Base-by-base conservation (phyloP, 2,113 vertebrate species). In the Colius striatus region DNA sequence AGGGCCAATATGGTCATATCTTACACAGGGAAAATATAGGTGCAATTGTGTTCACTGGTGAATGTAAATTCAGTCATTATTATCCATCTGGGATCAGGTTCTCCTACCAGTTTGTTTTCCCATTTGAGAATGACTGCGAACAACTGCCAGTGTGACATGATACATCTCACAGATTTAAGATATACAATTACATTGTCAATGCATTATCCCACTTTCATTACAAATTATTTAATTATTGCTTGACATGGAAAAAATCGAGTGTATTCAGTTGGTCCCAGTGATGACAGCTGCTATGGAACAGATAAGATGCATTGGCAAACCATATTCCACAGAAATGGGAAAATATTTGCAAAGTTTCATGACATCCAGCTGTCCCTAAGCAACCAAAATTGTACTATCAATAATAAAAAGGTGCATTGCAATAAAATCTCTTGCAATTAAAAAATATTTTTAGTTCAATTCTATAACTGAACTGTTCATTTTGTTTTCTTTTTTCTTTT, bases 191-290 rank as follows among this genome's bases (percentile, higher is more conserved):
- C 11, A 17, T 32, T 89, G 14, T n/a, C 92, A 77, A 74, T 60
- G 18, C 3, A 10, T 70, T 55, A 74, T 67, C 25, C 3, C 1
- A 21, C 82, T 89, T 84, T 89, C 19, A 41, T 89, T 95, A 53
- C n/a, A 36, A 87, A 87, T 75, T 89, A 82, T 68, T 89, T 89
- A 65, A 63, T 94, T 95, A 61, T 51, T 89, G 7, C 3, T 89
- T 92, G 58, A 70, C 47, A 61, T 71, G 6, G 12, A 1, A 57
- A 60, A 88, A 93, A 72, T 38, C 2, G 0, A 53, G 20, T 61
- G 41, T 79, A 76, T 82, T 95, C 75, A 68, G 34, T 93, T 77
- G 51, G 18, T 93, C 66, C 30, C 27, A 54, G 13, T 54, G 58
- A 93, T 32, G 23, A 54, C 45, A 93, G 32, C 62, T 91, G 54